A percentile compares a stretch with the other conserved stretches of the same genome.
Evolutionary conservation across 2,113 vertebrate genomes (phyloP).

Genomic region (Gorsachius goisagi): DNA sequence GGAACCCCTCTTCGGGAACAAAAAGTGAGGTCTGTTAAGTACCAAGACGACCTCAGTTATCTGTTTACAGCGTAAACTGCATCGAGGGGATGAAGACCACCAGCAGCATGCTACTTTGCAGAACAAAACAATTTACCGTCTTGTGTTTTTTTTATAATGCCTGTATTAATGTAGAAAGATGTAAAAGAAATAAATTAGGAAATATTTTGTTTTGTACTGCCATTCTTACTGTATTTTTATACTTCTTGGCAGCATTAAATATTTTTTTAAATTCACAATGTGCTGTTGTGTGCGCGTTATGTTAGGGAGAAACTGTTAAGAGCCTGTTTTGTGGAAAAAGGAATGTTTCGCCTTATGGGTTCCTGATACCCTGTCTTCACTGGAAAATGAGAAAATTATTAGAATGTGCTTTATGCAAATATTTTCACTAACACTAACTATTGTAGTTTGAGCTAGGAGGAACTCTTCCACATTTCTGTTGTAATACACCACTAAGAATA

Average conservation of each 20-base stretch:
- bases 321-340: not conserved
- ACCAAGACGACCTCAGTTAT: conserved; percentile 75
- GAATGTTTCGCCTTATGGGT: not conserved
- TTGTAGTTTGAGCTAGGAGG: not conserved
- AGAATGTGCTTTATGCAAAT: not conserved
- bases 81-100: conserved; percentile 78
- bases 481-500: not conserved
- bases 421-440: not conserved
- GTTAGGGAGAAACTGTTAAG: conserved; percentile 33
- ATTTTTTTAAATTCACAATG: conserved; percentile 79
- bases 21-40: conserved; percentile 77
- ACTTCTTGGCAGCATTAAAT: conserved; percentile 87
- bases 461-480: not conserved
- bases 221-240: conserved; percentile 85
- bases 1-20: conserved; percentile 75
- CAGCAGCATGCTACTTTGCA: conserved; percentile 79
- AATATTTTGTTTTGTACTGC: conserved; percentile 82
- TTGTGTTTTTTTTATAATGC: conserved; percentile 77
- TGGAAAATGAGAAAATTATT: not conserved
- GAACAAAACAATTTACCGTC: conserved; percentile 68
- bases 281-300: conserved; percentile 69
- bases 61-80: conserved; percentile 85
- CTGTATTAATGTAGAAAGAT: conserved; percentile 79
- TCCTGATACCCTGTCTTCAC: not conserved
- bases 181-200: conserved; percentile 78